Percentiles rank a stretch among this genome's conserved stretches.
Conservation (phyloP, 23 tunicate genomes). For the Trididemnum clinides region DNA sequence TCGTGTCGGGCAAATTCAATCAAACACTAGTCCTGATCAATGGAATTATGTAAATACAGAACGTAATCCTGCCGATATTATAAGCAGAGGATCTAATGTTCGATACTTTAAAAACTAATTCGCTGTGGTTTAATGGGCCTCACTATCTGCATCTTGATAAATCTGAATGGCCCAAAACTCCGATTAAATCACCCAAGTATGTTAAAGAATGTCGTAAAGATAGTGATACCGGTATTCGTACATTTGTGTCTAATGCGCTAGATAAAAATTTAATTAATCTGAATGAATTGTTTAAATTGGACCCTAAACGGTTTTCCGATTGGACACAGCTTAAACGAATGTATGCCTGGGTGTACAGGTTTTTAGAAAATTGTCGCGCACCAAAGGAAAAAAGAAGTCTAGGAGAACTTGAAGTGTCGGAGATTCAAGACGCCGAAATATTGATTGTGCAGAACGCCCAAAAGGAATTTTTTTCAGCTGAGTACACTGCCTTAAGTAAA, state of each 20-base stretch:
- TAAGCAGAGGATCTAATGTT: neutral
- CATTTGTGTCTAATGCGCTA: too few species aligned
- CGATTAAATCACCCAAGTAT: too few species aligned
- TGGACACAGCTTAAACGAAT: neutral
- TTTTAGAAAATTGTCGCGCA: neutral
- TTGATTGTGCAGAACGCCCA: neutral
- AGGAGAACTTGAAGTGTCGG: neutral
- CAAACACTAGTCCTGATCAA: neutral
- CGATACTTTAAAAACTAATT: neutral
- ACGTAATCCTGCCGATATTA: neutral
- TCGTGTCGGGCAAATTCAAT: neutral
- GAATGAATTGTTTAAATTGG: neutral
- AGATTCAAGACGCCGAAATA: neutral
- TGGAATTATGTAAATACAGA: neutral
- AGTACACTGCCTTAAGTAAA: neutral
- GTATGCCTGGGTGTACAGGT: neutral
- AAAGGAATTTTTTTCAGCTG: neutral
- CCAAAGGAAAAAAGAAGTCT: neutral
- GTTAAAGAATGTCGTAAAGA: too few species aligned
- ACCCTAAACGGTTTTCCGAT: neutral
- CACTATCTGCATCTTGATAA: neutral
- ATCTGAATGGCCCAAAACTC: neutral
- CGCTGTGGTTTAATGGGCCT: neutral
- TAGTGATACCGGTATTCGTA: too few species aligned
- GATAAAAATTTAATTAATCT: too few species aligned